Evolutionary conservation across 2,113 vertebrate genomes (phyloP).

Genomic region (Gasterosteus nipponicus): DNA sequence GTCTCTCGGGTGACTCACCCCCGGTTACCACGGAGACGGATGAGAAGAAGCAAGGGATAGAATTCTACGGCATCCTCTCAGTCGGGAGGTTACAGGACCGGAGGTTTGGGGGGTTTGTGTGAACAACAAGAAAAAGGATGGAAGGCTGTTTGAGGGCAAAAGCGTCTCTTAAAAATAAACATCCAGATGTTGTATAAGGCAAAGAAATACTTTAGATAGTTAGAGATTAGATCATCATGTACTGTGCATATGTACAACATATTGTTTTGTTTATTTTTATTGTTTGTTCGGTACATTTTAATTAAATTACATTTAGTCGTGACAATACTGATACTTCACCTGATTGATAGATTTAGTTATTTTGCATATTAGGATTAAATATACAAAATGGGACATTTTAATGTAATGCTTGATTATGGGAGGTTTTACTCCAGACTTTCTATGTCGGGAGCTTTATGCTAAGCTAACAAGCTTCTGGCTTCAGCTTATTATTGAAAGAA

Average conservation of each 20-base stretch:
- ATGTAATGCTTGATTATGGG: too few species aligned
- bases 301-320: too few species aligned
- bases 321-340: too few species aligned
- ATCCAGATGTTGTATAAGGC: slow-evolving; percentile 1
- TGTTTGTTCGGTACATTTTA: not conserved
- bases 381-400: not conserved
- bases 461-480: not conserved
- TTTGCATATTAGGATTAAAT: not conserved
- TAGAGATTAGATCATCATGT: not conserved
- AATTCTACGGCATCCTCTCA: slow-evolving; percentile 26
- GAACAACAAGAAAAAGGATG: not conserved
- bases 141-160: not conserved
- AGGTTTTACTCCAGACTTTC: not conserved
- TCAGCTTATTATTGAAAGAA: not conserved
- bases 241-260: not conserved
- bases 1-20: slow-evolving; percentile 58
- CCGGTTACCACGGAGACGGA: slow-evolving; percentile 68
- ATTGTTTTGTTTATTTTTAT: not conserved
- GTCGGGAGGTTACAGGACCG: not conserved
- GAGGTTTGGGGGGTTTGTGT: slow-evolving; percentile 18
- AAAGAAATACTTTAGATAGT: not conserved
- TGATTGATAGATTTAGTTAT: not conserved
- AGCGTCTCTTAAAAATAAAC: not conserved
- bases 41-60: slow-evolving; percentile 36
- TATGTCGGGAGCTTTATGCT: not conserved